Evolutionary conservation across 2,888 invertebrate genomes (phyloP).

Genomic region (Pachycephus smyrnensis): DNA sequence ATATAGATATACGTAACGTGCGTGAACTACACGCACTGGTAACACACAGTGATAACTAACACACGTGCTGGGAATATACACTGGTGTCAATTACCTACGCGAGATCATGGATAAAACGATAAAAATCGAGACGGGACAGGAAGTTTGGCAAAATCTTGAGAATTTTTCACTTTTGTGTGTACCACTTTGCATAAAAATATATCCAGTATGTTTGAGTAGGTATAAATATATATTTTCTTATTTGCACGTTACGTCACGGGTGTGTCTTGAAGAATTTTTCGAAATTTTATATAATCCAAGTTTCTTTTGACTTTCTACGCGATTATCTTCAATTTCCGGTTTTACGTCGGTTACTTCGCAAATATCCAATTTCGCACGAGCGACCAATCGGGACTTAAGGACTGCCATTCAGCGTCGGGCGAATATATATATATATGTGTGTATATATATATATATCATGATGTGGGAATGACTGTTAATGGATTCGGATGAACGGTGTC

Average conservation of each 20-base stretch:
- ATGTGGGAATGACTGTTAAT: not conserved
- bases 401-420: too few species aligned
- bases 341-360: too few species aligned
- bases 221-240: not conserved
- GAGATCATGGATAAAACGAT: not conserved
- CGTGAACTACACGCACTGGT: not conserved
- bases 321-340: too few species aligned
- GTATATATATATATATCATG: not conserved
- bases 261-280: too few species aligned
- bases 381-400: too few species aligned
- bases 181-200: not conserved
- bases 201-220: not conserved
- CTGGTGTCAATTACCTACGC: not conserved
- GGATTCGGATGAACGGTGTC: not conserved
- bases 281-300: not conserved
- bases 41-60: not conserved
- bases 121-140: not conserved
- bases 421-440: too few species aligned
- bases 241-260: not conserved
- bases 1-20: not conserved
- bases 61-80: not conserved
- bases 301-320: too few species aligned
- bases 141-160: not conserved
- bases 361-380: not conserved
- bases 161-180: not conserved